Evolutionary conservation across 2,797 vertebrate genomes (phyloP).

Genomic region (Mormyrops attenuatus): DNA sequence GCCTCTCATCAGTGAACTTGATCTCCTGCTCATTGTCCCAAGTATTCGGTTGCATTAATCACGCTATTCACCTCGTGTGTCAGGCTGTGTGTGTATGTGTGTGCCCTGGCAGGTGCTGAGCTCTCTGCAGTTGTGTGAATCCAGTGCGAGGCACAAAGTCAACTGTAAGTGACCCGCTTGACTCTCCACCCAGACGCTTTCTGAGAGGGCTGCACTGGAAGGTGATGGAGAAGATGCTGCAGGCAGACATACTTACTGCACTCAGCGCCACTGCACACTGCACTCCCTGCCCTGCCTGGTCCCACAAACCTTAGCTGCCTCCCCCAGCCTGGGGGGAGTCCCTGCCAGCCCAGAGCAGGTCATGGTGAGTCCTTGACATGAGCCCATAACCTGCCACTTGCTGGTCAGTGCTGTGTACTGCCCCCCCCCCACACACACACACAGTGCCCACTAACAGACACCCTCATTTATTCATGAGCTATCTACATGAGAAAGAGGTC

Average conservation of each 20-base stretch:
- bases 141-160: background rate
- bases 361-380: conserved; percentile 62
- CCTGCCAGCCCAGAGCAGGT: conserved; percentile 64
- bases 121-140: background rate
- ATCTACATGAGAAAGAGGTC: background rate
- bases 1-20: background rate
- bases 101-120: background rate
- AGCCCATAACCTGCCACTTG: conserved; percentile 46
- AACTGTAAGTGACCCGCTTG: background rate
- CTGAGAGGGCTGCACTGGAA: conserved; percentile 34
- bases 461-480: background rate
- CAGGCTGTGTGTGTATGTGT: background rate
- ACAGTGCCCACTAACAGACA: background rate
- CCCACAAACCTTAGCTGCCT: conserved; percentile 49
- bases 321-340: conserved; percentile 43
- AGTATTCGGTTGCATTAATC: background rate
- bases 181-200: conserved; percentile 44
- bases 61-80: background rate
- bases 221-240: conserved; percentile 39
- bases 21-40: background rate
- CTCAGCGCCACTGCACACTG: conserved; percentile 31
- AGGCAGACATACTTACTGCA: conserved; percentile 27
- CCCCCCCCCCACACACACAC: background rate
- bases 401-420: conserved; percentile 12
- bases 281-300: conserved; percentile 37